Percentiles rank a stretch among this genome's conserved stretches.
These are phyloP conservation scores for Dryobotodes eremita DNA, from an alignment of 2,888 invertebrate genomes.

Conservation along the genomic window DNA sequence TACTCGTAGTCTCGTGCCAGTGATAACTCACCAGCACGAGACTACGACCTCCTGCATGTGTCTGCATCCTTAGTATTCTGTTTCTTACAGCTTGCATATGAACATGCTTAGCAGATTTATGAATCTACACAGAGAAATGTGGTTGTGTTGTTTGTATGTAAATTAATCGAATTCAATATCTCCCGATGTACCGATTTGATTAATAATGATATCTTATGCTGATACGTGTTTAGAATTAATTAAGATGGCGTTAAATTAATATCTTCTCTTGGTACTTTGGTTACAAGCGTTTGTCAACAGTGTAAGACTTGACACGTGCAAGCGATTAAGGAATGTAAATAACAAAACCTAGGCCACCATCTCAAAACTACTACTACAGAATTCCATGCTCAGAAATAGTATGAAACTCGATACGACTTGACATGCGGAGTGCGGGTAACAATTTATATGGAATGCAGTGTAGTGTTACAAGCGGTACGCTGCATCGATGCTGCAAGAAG, in stretches of 20 bases:
- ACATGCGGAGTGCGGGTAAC: conserved; percentile 17
- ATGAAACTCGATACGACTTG: conserved; percentile 1
- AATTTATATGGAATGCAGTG: conserved; percentile 46
- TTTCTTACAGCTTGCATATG: not conserved
- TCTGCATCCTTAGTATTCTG: conserved; percentile 13
- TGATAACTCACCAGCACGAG: not conserved
- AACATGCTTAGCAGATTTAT: not conserved
- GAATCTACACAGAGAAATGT: not conserved
- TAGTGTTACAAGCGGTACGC: conserved; percentile 27
- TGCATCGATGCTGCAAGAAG: conserved; percentile 29
- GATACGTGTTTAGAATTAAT: not conserved
- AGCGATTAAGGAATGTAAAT: not conserved
- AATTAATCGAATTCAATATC: not conserved
- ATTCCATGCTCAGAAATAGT: conserved; percentile 2
- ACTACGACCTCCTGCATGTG: not conserved
- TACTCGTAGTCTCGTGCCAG: not conserved
- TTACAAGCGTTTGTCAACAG: conserved; percentile 3
- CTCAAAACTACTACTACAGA: not conserved
- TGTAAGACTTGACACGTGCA: not conserved
- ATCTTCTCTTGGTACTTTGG: not conserved
- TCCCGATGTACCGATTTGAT: not conserved
- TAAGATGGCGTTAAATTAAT: not conserved
- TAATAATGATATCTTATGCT: not conserved
- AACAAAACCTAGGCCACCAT: not conserved
- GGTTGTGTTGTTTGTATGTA: not conserved